A percentile compares a stretch with the other conserved stretches of the same genome.
Evolutionary conservation across 2,113 vertebrate genomes (phyloP).

Genomic region (Ameiurus melas): DNA sequence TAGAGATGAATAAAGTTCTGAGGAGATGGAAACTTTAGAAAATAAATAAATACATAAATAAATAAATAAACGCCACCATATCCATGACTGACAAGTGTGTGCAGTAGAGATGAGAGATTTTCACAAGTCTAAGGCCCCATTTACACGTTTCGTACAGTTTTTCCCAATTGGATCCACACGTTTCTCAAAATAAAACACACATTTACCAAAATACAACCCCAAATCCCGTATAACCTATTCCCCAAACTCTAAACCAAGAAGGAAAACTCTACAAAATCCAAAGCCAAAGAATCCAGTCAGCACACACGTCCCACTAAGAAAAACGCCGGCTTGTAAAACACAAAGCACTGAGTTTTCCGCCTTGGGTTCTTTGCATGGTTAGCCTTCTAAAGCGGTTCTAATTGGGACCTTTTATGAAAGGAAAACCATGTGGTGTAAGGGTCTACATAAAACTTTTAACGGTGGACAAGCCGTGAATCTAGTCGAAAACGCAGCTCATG

Average conservation of each 20-base stretch:
- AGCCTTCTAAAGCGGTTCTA: slow-evolving; percentile 1
- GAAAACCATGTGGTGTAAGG: slow-evolving; percentile 1
- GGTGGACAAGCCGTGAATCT: background rate
- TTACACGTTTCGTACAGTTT: slow-evolving; percentile 15
- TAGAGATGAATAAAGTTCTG: background rate
- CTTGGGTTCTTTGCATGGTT: background rate
- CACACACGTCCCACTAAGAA: slow-evolving; percentile 1
- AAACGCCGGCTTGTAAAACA: background rate
- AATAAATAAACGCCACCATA: background rate
- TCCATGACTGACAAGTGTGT: background rate
- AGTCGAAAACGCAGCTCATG: background rate
- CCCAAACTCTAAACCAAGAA: background rate
- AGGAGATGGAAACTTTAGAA: background rate
- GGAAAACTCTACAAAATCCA: background rate
- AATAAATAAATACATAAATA: background rate
- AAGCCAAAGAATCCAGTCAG: background rate
- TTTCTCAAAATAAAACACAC: background rate
- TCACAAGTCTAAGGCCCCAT: slow-evolving; percentile 11
- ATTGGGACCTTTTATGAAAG: slow-evolving; percentile 16
- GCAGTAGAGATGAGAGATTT: background rate
- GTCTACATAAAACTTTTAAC: slow-evolving; percentile 3
- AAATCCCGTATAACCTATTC: background rate
- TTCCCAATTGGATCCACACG: slow-evolving; percentile 24
- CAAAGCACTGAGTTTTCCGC: background rate
- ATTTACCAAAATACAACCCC: background rate